Percentiles rank a stretch among this genome's conserved stretches.
These are phyloP conservation scores for Arizona elegans DNA, from an alignment of 2,113 vertebrate species.

Conservation along the genomic window DNA sequence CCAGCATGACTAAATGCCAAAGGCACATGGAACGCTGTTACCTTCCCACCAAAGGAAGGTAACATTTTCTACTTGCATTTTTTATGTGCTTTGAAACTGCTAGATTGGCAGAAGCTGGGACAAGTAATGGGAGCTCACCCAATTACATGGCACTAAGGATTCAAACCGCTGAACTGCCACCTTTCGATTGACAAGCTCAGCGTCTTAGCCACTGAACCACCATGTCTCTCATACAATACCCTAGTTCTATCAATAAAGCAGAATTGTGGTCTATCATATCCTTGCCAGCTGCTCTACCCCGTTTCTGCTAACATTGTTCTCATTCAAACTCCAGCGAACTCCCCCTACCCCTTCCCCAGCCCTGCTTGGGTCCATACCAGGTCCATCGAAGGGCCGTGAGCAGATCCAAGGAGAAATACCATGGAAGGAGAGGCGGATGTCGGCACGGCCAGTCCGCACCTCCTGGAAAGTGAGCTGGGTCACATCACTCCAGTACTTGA, in stretches of 20 bases:
- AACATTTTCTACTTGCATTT: no score
- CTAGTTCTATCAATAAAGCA: neutral
- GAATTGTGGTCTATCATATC: neutral
- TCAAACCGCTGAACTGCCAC: no score
- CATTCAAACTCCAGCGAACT: neutral
- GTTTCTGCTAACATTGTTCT: neutral
- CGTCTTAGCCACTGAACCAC: no score
- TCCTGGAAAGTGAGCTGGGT: slow-evolving; percentile 78
- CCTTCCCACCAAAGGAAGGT: no score
- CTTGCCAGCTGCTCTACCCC: neutral
- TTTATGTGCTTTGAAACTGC: no score
- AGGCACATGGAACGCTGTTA: no score
- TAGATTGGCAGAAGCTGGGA: no score
- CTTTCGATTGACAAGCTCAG: no score
- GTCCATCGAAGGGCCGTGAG: slow-evolving; percentile 64
- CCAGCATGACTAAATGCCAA: no score
- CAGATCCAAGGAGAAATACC: slow-evolving; percentile 61
- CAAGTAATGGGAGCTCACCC: no score
- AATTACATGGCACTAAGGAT: no score
- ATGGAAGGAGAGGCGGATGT: slow-evolving; percentile 84
- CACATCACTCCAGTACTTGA: slow-evolving; percentile 83
- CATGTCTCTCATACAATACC: no score
- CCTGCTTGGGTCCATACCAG: slow-evolving; percentile 47
- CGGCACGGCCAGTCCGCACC: slow-evolving; percentile 70
- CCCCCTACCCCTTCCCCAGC: neutral